phyloP scores from a whole-genome alignment of 2,113 vertebrate genomes.

The Sardina pilchardus region DNA sequence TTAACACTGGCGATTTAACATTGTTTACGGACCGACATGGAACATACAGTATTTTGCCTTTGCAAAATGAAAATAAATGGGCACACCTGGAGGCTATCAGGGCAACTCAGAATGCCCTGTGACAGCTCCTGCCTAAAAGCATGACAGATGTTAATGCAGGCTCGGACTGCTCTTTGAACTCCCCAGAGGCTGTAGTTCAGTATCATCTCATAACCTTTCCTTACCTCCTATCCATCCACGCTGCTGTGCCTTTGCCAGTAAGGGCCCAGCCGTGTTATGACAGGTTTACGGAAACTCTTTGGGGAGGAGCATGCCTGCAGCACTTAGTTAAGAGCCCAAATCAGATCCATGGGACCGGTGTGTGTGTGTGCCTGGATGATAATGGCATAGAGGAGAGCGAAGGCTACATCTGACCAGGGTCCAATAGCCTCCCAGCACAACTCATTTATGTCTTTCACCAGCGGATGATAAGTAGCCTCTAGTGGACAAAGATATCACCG shows the following conservation, averaged over 20 bases:
- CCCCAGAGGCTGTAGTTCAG: neutral
- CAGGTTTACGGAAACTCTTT: conserved; percentile 64
- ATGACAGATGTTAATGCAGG: neutral
- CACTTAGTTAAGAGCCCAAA: conserved; percentile 68
- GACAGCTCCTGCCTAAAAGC: neutral
- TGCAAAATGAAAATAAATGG: neutral
- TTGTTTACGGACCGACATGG: neutral
- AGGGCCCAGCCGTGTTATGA: conserved; percentile 65
- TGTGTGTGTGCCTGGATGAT: conserved; percentile 57
- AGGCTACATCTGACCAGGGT: conserved; percentile 41
- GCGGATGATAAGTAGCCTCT: conserved; percentile 31
- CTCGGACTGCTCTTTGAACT: neutral
- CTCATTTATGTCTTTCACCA: conserved; percentile 16
- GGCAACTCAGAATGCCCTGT: neutral
- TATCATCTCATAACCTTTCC: conserved; percentile 40
- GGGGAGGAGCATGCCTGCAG: conserved; percentile 53
- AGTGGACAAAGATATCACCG: conserved; percentile 2
- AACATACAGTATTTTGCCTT: neutral
- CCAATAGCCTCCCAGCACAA: conserved; percentile 21
- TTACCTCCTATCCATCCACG: conserved; percentile 60
- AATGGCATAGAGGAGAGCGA: conserved; percentile 56
- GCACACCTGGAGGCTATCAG: neutral
- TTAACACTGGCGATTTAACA: neutral
- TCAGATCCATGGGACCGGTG: conserved; percentile 72
- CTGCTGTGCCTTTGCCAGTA: conserved; percentile 72